Base-by-base conservation (phyloP, 2,113 vertebrate species). In the Otus sunia region DNA sequence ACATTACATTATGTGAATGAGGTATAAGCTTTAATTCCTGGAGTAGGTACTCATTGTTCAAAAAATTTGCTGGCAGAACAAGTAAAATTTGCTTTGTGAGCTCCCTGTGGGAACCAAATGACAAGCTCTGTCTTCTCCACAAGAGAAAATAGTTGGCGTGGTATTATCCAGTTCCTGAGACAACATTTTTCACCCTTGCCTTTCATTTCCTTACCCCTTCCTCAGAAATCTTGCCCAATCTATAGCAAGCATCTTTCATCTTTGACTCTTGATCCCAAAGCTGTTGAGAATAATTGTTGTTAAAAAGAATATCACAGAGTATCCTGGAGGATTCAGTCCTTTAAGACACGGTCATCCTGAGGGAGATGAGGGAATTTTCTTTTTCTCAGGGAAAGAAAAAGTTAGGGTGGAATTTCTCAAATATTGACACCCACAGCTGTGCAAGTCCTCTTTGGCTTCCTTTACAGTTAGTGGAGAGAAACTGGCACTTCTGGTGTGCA, bases 231-330 rank as follows among this genome's bases (percentile, higher is more conserved):
- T 95, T 94, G 86, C 45, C 86, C 92, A 76, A 92, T 63, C n/a
- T 79, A 68, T 85, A 82, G 84, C 84, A 85, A 92, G 59, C 15
- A 69, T 53, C 89, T 97, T 94, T 96, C 81, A 90, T 95, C 94
- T 97, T 91, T 91, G 92, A 95, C 92, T 96, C 91, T 97, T 96
- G 95, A 96, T 97, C 92, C 50, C 79, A 66, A 90, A 90, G 91
- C 84, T 73, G 53, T 88, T 89, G 92, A 94, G 89, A 91, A 82
- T 87, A 96, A 92, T 79, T 87, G 79, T 64, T 76, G 66, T 43
- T 87, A 69, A 87, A 95, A 90, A 87, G 66, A 82, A 63, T 68
- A 90, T 87, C 30, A 15, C 32, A 92, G 56, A 91, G 66, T 50
- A 90, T 92, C 71, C 80, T 92, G 53, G 50, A 92, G 87, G 43